Base-by-base conservation (phyloP, 2,797 vertebrate species). In the Anguilla pacifica region DNA sequence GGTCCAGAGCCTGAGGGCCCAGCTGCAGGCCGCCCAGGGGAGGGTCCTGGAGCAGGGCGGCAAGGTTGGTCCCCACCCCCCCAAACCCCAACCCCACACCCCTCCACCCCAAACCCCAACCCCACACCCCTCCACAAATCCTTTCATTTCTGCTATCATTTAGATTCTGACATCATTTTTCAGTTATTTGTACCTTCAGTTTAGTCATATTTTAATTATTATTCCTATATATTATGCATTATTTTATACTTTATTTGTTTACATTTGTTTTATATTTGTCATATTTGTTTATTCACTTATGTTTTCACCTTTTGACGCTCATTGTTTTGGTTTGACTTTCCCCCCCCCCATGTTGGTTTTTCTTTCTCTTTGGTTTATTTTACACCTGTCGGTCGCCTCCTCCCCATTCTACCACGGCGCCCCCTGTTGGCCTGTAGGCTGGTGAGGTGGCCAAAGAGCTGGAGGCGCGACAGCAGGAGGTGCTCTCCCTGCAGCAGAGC, bases 361-460 rank as follows among this genome's bases (percentile, higher is more conserved):
- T 81, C 79, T 89, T 19, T 88, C 72, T 39, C 43, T 17, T 51
- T 83, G 46, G 81, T 61, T 86, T 57, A 46, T n/a, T 15, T 55
- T 81, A 6, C 15, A 31, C 53, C 77, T 57, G 2, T 28, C 51
- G 28, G 64, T 85, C 79, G 31, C 85, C 6, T 86, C 77, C 72
- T 85, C 87, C 67, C 22, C 13, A 74, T 13, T 82, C 51, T 22
- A 83, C 17, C 86, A 64, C 82, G 31, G 87, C 90, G 83, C 77
- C 9, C 59, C 77, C 6, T 22, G 25, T 72, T 89, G 72, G 86
- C 86, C 84, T 92, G 89, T 91, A 99, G 98, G 96, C 96, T 90
- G 94, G 89, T 95, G 96, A 96, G 92, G 87, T 98, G 93, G 94
- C 93, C 92, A 96, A 92, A 91, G 95, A 96, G 87, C 93, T 99